phyloP scores from a whole-genome alignment of 2,888 invertebrate genomes.

The Leucania comma region DNA sequence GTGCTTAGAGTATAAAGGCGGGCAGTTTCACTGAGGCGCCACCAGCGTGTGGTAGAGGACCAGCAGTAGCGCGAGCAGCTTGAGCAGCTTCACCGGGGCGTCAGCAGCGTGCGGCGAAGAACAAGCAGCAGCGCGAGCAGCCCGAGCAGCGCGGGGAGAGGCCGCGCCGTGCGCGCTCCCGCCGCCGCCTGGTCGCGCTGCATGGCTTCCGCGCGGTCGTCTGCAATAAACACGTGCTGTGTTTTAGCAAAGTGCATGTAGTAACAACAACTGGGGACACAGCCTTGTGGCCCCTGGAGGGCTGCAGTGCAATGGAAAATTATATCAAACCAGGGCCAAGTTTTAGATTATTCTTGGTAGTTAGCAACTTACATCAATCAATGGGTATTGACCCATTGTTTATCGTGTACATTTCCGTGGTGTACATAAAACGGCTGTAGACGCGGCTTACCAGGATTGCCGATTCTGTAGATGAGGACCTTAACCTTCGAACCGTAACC shows the following conservation, averaged over 20 bases:
- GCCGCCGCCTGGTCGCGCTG: conserved; percentile 89
- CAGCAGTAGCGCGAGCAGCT: conserved; percentile 15
- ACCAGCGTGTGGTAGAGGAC: neutral
- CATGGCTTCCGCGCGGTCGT: conserved; percentile 90
- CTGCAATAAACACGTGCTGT: conserved; percentile 20
- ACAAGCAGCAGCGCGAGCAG: conserved; percentile 8
- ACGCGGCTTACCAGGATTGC: no score
- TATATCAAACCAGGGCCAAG: no score
- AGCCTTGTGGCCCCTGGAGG: no score
- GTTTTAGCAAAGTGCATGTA: neutral
- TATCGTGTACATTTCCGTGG: no score
- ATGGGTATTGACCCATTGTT: no score
- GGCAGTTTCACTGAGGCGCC: conserved; percentile 4
- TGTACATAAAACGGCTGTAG: no score
- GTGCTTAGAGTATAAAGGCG: neutral
- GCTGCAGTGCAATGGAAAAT: no score
- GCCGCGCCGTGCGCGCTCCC: neutral
- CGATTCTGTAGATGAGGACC: no score
- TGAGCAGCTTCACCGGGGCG: neutral
- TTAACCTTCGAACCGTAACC: no score
- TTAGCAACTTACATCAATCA: no score
- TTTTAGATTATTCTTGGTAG: no score
- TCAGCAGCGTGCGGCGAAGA: neutral
- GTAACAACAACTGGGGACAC: neutral
- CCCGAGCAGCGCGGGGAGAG: conserved; percentile 20